These are phyloP conservation scores for Arge pagana DNA, from an alignment of 2,888 invertebrate genomes.

Conservation along the genomic window DNA sequence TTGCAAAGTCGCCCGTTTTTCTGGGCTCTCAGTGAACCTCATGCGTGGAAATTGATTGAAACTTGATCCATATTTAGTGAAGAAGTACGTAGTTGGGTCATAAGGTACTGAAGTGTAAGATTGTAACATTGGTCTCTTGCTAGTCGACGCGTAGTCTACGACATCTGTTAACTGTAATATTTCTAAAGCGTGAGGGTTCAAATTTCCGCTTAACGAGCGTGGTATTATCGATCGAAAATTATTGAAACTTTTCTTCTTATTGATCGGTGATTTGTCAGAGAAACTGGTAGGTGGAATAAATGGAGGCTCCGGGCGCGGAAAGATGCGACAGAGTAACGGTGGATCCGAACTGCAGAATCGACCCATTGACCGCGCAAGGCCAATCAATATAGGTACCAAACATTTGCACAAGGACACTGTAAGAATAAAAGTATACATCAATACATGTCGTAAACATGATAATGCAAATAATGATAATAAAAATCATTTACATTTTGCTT, in stretches of 20 bases:
- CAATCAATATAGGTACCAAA: conserved; percentile 84
- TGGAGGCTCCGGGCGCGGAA: conserved; percentile 77
- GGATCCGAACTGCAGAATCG: conserved; percentile 79
- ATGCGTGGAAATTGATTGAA: conserved; percentile 89
- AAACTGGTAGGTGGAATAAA: conserved; percentile 56
- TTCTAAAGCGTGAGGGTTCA: conserved; percentile 68
- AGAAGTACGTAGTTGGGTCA: conserved; percentile 85
- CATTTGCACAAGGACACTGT: conserved; percentile 81
- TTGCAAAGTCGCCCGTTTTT: conserved; percentile 68
- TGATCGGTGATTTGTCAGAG: conserved; percentile 44
- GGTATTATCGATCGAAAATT: conserved; percentile 89
- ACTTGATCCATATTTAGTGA: conserved; percentile 89
- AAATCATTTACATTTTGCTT: conserved; percentile 47
- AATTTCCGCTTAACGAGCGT: conserved; percentile 83
- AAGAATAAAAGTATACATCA: conserved; percentile 32
- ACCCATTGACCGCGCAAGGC: conserved; percentile 89
- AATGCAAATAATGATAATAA: neutral
- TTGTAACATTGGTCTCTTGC: conserved; percentile 58
- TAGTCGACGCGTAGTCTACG: conserved; percentile 38
- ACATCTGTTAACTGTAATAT: conserved; percentile 45
- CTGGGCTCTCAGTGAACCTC: conserved; percentile 75
- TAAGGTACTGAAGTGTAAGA: conserved; percentile 73
- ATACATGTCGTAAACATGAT: neutral
- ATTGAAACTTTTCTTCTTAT: conserved; percentile 72
- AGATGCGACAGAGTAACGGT: conserved; percentile 82